A percentile compares a stretch with the other conserved stretches of the same genome.
Conservation (phyloP, 2,888 invertebrate species). For the Syrphus vitripennis region DNA sequence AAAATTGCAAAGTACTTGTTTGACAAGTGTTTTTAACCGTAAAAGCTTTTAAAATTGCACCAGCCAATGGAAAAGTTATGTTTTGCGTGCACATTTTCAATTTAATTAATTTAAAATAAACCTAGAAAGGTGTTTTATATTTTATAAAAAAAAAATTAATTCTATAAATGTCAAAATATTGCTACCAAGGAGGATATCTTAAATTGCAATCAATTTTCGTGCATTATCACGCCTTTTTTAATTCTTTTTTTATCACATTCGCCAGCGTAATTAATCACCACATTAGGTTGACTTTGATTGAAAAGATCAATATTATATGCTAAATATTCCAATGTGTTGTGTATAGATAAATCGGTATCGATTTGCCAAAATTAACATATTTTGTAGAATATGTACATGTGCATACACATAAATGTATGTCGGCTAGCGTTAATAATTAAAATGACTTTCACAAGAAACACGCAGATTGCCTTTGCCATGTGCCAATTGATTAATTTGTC, state of each 20-base stretch:
- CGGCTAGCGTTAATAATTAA: slow-evolving; percentile 16
- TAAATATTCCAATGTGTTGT: background rate
- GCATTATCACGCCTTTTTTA: too few species aligned
- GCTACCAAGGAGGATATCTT: too few species aligned
- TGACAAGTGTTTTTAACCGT: background rate
- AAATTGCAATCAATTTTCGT: too few species aligned
- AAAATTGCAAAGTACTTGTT: slow-evolving; percentile 10
- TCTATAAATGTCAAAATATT: too few species aligned
- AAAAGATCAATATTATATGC: background rate
- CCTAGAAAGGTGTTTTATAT: too few species aligned
- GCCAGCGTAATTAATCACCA: background rate
- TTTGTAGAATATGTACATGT: background rate
- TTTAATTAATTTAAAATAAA: background rate
- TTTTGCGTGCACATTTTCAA: background rate
- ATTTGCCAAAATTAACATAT: background rate
- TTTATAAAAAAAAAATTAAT: too few species aligned
- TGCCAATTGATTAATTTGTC: slow-evolving; percentile 39
- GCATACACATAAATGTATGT: background rate
- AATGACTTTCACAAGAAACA: slow-evolving; percentile 33
- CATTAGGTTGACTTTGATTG: background rate
- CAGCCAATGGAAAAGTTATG: background rate
- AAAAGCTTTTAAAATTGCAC: slow-evolving; percentile 4
- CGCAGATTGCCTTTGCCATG: background rate
- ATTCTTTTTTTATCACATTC: too few species aligned
- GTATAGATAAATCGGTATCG: background rate